Conservation (phyloP, 2,797 vertebrate genomes). For the Cryptoprocta ferox region DNA sequence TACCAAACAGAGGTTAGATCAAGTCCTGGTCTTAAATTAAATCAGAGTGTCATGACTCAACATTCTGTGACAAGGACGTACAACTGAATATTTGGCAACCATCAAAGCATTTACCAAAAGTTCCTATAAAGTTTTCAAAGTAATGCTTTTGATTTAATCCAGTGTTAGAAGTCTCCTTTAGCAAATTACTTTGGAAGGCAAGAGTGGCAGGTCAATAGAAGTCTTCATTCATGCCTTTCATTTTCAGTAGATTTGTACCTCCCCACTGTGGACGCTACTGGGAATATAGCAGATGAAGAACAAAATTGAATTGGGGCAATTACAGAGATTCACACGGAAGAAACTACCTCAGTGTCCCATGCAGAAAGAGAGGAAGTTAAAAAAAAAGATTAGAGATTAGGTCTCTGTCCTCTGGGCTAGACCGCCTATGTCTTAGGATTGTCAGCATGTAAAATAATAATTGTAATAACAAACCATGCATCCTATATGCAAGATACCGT, state of each 20-base stretch:
- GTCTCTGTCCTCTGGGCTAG: background rate
- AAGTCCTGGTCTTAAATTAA: background rate
- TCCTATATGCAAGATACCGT: background rate
- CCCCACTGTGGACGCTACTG: background rate
- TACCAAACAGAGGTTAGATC: background rate
- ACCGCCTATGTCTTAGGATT: background rate
- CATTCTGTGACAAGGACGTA: background rate
- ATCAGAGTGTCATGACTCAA: background rate
- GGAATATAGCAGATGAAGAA: background rate
- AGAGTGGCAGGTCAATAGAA: background rate
- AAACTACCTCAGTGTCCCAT: background rate
- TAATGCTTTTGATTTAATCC: background rate
- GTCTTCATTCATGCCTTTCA: background rate
- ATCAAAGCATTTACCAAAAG: background rate
- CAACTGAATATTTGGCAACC: background rate
- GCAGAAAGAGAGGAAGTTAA: background rate
- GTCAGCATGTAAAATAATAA: background rate
- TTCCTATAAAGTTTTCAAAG: background rate
- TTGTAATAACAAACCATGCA: background rate
- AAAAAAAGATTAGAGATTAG: background rate
- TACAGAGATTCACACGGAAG: background rate
- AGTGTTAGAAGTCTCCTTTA: conserved; percentile 24
- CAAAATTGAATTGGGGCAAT: background rate
- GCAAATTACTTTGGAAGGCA: background rate
- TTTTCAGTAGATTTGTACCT: background rate